Evolutionary conservation across 2,888 invertebrate species (phyloP), one percentile per base, ranked within the genome.

Genomic region (Holacanthella duospinosa): DNA sequence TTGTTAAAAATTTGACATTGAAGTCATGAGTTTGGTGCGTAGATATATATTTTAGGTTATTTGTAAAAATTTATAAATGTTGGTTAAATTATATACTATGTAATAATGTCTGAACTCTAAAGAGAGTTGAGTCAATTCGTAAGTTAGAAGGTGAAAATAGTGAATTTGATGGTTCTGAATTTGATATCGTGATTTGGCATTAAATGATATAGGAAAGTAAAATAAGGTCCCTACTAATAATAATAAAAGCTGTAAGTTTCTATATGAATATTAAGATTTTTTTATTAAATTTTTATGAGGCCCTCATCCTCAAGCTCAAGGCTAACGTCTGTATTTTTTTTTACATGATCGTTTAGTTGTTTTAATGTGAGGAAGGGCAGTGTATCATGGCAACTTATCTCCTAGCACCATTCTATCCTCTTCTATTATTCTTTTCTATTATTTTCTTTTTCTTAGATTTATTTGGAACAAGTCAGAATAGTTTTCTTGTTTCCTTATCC

Each of bases 281-380:
- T 9, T 6, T 36, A 36, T 6, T 16, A 36, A 36, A 9, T 9
- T 36, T 36, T 36, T 36, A 36, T 36, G 36, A 36, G 36, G 36
- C 36, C 36, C 48, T 48, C 48, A 48, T 48, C 48, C n/a, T 36
- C 6, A n/a, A n/a, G n/a, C 19, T 48, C 48, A 48, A 48, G 48
- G 48, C n/a, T 21, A 48, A 21, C 48, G 4, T 48, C 48, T 48
- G 16, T 48, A 16, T 21, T 48, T 21, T 21, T n/a, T 48, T 48
- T n/a, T 48, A 9, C 21, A 4, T 16, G 36, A 9, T 9, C 16
- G 36, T n/a, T 48, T 21, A n/a, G 48, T 48, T 48, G 36, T 36
- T 48, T 21, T 48, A n/a, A 9, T 48, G 48, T 48, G 48, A 48
- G 48, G 48, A 48, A 48, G 48, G 48, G 48, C 48, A 48, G 48